Evolutionary conservation across 2,888 invertebrate genomes (phyloP).

Genomic region (Enchytraeus crypticus): DNA sequence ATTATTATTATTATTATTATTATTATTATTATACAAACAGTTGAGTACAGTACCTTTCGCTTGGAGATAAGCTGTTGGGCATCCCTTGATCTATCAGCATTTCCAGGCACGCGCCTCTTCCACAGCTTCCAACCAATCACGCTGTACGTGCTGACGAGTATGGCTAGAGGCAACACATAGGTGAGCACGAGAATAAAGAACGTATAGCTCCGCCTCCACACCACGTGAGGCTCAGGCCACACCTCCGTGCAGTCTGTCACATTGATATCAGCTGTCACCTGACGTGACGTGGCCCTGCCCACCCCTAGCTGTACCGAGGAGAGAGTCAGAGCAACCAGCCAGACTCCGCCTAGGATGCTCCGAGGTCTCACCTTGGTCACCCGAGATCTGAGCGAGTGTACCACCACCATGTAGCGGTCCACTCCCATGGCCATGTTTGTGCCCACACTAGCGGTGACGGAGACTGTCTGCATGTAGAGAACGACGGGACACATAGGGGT

Average conservation of each 20-base stretch:
- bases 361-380: constrained; percentile 47
- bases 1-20: not conserved
- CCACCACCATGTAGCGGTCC: constrained; percentile 46
- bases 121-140: constrained; percentile 50
- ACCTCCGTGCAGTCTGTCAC: constrained; percentile 28
- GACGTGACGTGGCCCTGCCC: constrained; percentile 24
- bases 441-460: constrained; percentile 50
- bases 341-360: constrained; percentile 47
- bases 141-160: constrained; percentile 49
- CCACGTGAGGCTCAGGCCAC: constrained; percentile 39
- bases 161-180: constrained; percentile 46
- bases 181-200: constrained; percentile 37
- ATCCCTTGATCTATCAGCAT: constrained; percentile 49
- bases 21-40: not conserved
- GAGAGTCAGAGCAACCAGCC: constrained; percentile 45
- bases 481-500: constrained; percentile 52
- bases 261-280: constrained; percentile 9
- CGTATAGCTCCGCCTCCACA: constrained; percentile 34
- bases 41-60: constrained; percentile 43
- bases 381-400: constrained; percentile 43
- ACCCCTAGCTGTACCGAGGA: constrained; percentile 47
- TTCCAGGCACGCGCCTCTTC: constrained; percentile 49
- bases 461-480: constrained; percentile 51
- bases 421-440: constrained; percentile 52
- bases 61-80: constrained; percentile 47